Base-by-base conservation (phyloP, 2,888 invertebrate genomes). In the Thereva unica region DNA sequence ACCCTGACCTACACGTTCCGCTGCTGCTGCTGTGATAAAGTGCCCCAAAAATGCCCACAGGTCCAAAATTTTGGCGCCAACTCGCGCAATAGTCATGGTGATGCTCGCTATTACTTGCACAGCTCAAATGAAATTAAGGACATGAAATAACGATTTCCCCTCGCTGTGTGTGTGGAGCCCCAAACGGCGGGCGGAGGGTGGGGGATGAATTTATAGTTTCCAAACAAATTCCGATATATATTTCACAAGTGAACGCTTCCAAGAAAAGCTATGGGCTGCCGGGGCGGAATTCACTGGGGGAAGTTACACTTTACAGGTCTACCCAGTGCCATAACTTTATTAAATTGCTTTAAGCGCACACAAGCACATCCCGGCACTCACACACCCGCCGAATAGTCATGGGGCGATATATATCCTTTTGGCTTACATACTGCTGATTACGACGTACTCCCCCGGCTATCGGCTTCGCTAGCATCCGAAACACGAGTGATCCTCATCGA, bases 401-500 rank as follows among this genome's bases (percentile, higher is more conserved):
- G 23, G 23, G 23, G 23, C 23, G 23, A 23, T 23, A 23, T 23
- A 23, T 23, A 23, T 23, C 23, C 23, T 23, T 23, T 23, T 23
- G 23, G 23, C 23, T 23, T 23, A 23, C 23, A 23, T 23, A 23
- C 23, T 23, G 23, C 23, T 23, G 23, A 23, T 23, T 23, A 23
- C 23, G 23, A 23, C 23, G 23, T 23, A 23, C 23, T 61, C 61
- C 23, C 44, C 37, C 12, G 44, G 34, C 47, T 50, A 61, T 61
- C 38, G 49, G 41, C 37, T 38, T 41, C 61, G 40, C 61, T 61
- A 61, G 23, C 40, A 61, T 61, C 40, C 47, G 37, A 35, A 38
- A 41, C 64, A 50, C 55, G 38, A 64, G 64, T 64, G 54, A 55
- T 64, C 44, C 64, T 64, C 64, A 64, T 64, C 45, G 54, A 54